These are phyloP conservation scores for cattle (Bos taurus) DNA, from an alignment of 2,113 vertebrate species.

Conservation along the genomic window DNA sequence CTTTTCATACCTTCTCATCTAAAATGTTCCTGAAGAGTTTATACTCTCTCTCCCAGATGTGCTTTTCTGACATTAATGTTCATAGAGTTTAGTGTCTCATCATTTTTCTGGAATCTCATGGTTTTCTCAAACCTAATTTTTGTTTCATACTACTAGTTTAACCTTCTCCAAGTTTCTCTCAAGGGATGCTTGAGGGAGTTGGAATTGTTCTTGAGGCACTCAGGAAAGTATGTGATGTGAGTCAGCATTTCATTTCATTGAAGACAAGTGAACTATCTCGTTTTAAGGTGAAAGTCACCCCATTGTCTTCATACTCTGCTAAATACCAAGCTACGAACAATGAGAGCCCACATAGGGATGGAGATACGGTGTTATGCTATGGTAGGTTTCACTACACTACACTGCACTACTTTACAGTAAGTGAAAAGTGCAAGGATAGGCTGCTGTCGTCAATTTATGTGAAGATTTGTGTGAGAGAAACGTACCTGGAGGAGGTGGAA, in stretches of 20 bases:
- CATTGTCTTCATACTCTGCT: not conserved
- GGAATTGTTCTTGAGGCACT: not conserved
- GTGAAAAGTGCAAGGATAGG: not conserved
- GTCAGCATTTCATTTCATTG: conserved; percentile 2
- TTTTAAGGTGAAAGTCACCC: conserved; percentile 23
- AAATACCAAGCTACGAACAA: not conserved
- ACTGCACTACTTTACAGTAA: not conserved
- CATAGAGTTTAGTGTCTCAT: conserved; percentile 6
- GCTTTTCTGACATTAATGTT: not conserved
- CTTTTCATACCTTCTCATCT: not conserved
- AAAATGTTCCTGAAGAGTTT: not conserved
- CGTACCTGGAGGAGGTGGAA: not conserved
- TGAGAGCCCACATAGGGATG: not conserved
- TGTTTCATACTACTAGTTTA: conserved; percentile 18
- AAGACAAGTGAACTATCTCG: not conserved
- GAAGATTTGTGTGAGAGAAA: conserved; percentile 27
- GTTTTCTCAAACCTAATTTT: conserved; percentile 1
- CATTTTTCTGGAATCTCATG: not conserved
- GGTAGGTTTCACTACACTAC: not conserved
- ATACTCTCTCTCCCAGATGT: not conserved
- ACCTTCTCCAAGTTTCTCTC: conserved; percentile 14
- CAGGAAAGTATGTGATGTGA: not conserved
- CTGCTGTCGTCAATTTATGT: not conserved
- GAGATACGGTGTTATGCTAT: not conserved
- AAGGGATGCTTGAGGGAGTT: not conserved